phyloP scores from a whole-genome alignment of 2,797 vertebrate genomes.

The Thripadectes ignobilis region DNA sequence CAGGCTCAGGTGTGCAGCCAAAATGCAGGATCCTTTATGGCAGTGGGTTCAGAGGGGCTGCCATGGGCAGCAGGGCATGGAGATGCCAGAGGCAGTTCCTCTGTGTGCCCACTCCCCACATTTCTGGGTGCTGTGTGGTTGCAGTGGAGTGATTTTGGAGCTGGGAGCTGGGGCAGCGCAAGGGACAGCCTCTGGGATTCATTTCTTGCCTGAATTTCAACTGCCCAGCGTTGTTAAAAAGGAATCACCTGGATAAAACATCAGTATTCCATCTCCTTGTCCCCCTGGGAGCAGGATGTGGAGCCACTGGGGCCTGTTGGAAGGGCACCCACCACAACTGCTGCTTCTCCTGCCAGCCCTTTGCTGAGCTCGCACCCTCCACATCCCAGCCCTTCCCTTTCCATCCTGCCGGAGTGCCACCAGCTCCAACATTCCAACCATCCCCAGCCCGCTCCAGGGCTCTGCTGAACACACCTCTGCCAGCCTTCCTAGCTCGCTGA shows the following conservation, averaged over 20 bases:
- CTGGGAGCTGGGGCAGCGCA: background rate
- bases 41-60: background rate
- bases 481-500: background rate
- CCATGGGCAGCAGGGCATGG: accelerated
- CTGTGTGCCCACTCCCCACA: accelerated
- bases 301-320: background rate
- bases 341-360: background rate
- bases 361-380: background rate
- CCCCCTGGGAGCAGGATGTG: background rate
- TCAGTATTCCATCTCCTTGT: background rate
- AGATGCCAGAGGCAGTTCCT: background rate
- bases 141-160: background rate
- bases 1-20: background rate
- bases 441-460: background rate
- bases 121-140: accelerated
- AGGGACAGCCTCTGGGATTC: background rate
- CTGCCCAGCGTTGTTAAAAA: background rate
- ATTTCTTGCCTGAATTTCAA: background rate
- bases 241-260: background rate
- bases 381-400: background rate
- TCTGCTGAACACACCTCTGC: background rate
- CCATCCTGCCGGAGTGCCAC: background rate
- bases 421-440: background rate
- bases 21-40: accelerated
- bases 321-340: background rate